These are phyloP conservation scores for Rhadinocentrus ornatus DNA, from an alignment of 2,797 vertebrate species.

Conservation along the genomic window DNA sequence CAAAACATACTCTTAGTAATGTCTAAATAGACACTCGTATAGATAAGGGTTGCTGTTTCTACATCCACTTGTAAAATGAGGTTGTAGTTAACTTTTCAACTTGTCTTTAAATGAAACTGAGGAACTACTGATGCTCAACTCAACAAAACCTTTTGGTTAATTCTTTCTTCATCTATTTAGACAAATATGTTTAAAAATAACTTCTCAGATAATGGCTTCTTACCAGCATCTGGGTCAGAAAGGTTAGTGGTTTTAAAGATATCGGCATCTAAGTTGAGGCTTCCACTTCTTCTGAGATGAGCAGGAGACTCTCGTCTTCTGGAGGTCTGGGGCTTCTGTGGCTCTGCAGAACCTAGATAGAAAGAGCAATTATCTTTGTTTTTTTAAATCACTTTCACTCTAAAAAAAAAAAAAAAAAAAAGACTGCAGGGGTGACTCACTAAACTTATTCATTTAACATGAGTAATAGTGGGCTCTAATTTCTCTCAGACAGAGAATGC, in stretches of 20 bases:
- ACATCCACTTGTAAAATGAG: too few species aligned
- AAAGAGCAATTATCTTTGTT: background rate
- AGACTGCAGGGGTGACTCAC: background rate
- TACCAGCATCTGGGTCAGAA: conserved; percentile 74
- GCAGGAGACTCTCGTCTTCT: conserved; percentile 77
- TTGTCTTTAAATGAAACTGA: background rate
- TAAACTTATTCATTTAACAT: background rate
- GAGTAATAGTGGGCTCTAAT: too few species aligned
- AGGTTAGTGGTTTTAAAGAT: conserved; percentile 78
- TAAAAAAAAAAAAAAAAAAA: conserved; percentile 7
- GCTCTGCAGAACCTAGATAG: conserved; percentile 66
- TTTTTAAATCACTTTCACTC: background rate
- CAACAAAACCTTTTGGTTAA: background rate
- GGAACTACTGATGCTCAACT: background rate
- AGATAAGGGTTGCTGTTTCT: too few species aligned
- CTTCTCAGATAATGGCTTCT: conserved; percentile 15
- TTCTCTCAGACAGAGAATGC: too few species aligned
- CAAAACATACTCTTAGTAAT: background rate
- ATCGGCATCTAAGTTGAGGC: conserved; percentile 87
- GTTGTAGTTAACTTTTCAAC: too few species aligned
- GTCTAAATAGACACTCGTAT: background rate
- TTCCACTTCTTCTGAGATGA: conserved; percentile 82
- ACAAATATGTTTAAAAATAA: background rate
- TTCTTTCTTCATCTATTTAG: background rate
- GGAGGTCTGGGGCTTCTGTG: conserved; percentile 76